Evolutionary conservation across 2,888 invertebrate species (phyloP).

Genomic region (Glyphotaelius pellucidus): DNA sequence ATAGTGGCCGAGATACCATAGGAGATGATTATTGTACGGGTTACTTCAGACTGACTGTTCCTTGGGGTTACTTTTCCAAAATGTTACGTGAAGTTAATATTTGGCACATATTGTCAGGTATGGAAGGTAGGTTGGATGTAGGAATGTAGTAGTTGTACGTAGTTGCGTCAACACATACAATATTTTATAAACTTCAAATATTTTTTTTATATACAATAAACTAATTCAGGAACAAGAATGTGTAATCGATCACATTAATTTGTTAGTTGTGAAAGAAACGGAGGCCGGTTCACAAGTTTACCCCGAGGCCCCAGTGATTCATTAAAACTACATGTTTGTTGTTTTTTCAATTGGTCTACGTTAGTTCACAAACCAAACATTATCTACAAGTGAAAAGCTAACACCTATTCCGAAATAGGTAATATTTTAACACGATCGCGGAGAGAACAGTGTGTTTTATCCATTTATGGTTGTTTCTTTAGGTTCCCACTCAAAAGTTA

Average conservation of each 20-base stretch:
- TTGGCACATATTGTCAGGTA: too few species aligned
- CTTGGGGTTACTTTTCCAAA: too few species aligned
- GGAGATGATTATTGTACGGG: too few species aligned
- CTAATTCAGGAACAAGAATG: not conserved
- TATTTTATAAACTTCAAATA: too few species aligned
- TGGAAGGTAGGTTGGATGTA: too few species aligned
- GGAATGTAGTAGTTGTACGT: too few species aligned
- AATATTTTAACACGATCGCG: not conserved
- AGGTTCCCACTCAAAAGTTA: not conserved
- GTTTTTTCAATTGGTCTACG: not conserved
- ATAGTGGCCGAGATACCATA: too few species aligned
- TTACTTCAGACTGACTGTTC: too few species aligned
- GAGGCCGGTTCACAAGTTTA: not conserved
- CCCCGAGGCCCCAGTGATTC: not conserved
- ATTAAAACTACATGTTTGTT: not conserved
- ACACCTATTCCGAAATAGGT: not conserved
- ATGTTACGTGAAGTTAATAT: too few species aligned
- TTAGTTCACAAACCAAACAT: not conserved
- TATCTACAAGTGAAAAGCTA: not conserved
- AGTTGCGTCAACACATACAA: too few species aligned
- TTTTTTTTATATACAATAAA: not conserved
- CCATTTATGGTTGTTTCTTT: not conserved
- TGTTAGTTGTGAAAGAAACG: not conserved
- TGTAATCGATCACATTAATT: not conserved
- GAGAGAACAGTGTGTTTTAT: not conserved